Evolutionary conservation across 1,140 invertebrate genomes (phyloP).

Genomic region (Metaphire vulgaris): DNA sequence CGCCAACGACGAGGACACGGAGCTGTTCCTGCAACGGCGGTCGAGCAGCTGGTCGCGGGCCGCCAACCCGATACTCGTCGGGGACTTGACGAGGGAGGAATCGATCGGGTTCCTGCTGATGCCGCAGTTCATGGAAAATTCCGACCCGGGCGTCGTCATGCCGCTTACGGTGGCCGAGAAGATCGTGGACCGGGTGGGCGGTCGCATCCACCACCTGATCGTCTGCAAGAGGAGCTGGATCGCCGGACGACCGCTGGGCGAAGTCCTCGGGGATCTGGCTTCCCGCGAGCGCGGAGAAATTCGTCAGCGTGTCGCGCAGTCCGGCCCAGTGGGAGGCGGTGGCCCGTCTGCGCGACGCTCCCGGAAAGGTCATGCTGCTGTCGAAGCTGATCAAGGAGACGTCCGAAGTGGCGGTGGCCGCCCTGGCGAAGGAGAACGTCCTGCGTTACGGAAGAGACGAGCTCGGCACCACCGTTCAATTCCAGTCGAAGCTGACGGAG

Average conservation of each 20-base stretch:
- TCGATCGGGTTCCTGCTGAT: conserved; percentile 15
- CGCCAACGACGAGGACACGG: conserved; percentile 18
- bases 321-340: not conserved
- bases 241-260: not conserved
- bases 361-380: conserved; percentile 6
- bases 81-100: conserved; percentile 14
- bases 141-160: not conserved
- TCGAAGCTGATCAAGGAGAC: conserved; percentile 10
- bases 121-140: not conserved
- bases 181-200: conserved; percentile 12
- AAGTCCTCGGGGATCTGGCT: not conserved
- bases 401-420: not conserved
- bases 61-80: conserved; percentile 16
- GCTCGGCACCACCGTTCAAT: not conserved
- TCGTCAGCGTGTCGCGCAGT: conserved; percentile 10
- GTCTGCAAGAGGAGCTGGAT: conserved; percentile 1
- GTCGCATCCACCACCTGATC: conserved; percentile 15
- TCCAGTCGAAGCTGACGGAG: conserved; percentile 14
- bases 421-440: conserved; percentile 10
- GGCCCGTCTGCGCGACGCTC: not conserved
- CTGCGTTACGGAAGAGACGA: not conserved
- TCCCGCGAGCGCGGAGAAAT: conserved; percentile 21
- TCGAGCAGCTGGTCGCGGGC: conserved; percentile 24
- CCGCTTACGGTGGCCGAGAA: not conserved
- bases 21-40: not conserved